Evolutionary conservation across 2,888 invertebrate species (phyloP), one percentile per base, ranked within the genome.

Genomic region (Chouioia cunea): DNA sequence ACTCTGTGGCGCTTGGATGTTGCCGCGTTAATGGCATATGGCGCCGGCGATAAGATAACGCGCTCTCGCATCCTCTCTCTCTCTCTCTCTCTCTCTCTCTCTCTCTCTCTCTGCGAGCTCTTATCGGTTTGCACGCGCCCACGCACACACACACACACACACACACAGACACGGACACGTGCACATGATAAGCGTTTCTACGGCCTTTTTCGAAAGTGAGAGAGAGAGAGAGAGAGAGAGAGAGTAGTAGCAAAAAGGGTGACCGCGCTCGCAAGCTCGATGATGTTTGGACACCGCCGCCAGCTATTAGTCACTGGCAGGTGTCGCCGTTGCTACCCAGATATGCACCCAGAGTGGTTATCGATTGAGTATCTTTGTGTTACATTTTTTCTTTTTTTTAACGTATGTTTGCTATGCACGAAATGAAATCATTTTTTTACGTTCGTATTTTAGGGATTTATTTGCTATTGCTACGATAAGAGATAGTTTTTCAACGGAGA

Each of bases 31-130:
- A 79, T 78, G 76, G 78, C 81, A 78, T 79, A 78, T 79, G 78
- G 77, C 75, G 72, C 67, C 72, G 69, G 74, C 74, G 82, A 83
- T 83, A 82, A 83, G 83, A 82, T 82, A 82, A 80, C 79, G 75
- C 71, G 56, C 56, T n/a, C 44, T 23, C 58, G 27, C 43, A n/a
- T n/a, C n/a, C n/a, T n/a, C n/a, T 54, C 54, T 54, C 54, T 54
- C 54, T 4, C 23, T 23, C 27, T 6, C 48, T 48, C 48, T 4
- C 48, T 8, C 10, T 10, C 48, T 48, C 48, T 15, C 48, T 1
- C 3, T 10, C 48, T 48, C 2, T 47, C 6, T 12, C 12, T 12
- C 70, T 52, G 71, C 64, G 53, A 68, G 71, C 71, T 69, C 18
- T 22, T 16, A 20, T 22, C 20, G 18, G 18, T 16, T 22, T 22